phyloP scores from a whole-genome alignment of 2,797 vertebrate genomes.

The Acrossocheilus wenchowensis region DNA sequence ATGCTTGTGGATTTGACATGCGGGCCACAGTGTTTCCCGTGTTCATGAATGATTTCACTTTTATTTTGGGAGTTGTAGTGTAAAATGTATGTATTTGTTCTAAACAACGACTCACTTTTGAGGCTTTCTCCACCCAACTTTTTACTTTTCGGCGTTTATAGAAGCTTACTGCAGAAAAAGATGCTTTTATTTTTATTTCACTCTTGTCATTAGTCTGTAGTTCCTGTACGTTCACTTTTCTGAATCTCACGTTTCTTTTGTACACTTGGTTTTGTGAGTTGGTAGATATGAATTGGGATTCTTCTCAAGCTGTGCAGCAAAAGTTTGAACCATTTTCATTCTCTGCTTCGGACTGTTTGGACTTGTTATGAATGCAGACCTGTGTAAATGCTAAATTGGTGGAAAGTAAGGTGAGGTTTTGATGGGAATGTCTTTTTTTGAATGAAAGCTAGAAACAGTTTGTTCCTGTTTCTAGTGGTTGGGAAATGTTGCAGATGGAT shows the following conservation, averaged over 20 bases:
- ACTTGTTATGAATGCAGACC: slow-evolving; percentile 53
- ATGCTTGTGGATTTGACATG: slow-evolving; percentile 45
- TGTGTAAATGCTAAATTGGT: slow-evolving; percentile 49
- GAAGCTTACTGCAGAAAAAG: slow-evolving; percentile 49
- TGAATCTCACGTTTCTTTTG: slow-evolving; percentile 30
- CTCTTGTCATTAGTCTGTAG: slow-evolving; percentile 51
- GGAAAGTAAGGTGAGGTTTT: slow-evolving; percentile 22
- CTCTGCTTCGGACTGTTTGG: slow-evolving; percentile 27
- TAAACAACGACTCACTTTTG: slow-evolving; percentile 37
- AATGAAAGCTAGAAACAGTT: slow-evolving; percentile 47
- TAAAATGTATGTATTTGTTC: slow-evolving; percentile 58
- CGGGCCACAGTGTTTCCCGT: slow-evolving; percentile 48
- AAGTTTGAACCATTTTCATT: slow-evolving; percentile 49
- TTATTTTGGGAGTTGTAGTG: slow-evolving; percentile 48
- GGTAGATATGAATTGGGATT: slow-evolving; percentile 48
- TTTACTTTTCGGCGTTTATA: slow-evolving; percentile 59
- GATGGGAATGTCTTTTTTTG: slow-evolving; percentile 36
- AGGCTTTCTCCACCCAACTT: slow-evolving; percentile 36
- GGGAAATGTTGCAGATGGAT: slow-evolving; percentile 50
- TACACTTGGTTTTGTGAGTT: slow-evolving; percentile 54
- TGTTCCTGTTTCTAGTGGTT: slow-evolving; percentile 57
- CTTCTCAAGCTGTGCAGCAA: slow-evolving; percentile 45
- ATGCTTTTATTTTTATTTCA: slow-evolving; percentile 35
- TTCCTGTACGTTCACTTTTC: slow-evolving; percentile 57
- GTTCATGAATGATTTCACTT: slow-evolving; percentile 48